Evolutionary conservation across 2,888 invertebrate species (phyloP), one percentile per base, ranked within the genome.

Genomic region (Drosophila yooni): DNA sequence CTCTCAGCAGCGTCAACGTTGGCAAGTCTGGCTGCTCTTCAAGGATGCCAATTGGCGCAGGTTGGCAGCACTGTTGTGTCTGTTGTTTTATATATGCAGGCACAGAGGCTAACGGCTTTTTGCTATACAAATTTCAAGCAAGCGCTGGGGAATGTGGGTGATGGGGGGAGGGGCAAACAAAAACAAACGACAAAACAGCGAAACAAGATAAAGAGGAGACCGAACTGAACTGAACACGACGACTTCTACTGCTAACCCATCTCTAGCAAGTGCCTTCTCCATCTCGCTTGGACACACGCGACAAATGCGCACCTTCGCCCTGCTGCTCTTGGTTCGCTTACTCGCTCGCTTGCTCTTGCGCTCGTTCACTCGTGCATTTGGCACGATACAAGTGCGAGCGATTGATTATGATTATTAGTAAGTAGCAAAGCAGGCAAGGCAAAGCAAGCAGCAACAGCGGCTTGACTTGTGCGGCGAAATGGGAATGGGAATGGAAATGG

Each of bases 321-420:
- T 38, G 56, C 46, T 8, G 15, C 46, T 46, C 46, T 25, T 27
- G 25, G 8, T 46, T 46, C 8, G 46, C 46, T 13, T 21, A 21
- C 46, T 46, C 15, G 21, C 21, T 25, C 43, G 40, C 64, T 43
- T 36, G 34, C 64, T 50, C 27, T 27, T 59, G 60, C 68, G 67
- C 48, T 68, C 67, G 40, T 66, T 56, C 40, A 60, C 63, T 75
- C 78, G 79, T 70, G 74, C 82, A 82, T 82, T 88, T 80, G 71
- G 70, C 83, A 75, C 75, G 84, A 87, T 80, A 87, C 89, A 89
- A 87, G 87, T 89, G 87, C 88, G 85, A 83, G 81, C 87, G 88
- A 87, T 87, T 87, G 87, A 89, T 87, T 87, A 89, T 87, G 89
- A 86, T 87, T 86, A 88, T 86, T 86, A 87, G 89, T 81, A 81